Evolutionary conservation across 2,888 invertebrate species (phyloP), one percentile per base, ranked within the genome.

Genomic region (Agonopterix heracliana): DNA sequence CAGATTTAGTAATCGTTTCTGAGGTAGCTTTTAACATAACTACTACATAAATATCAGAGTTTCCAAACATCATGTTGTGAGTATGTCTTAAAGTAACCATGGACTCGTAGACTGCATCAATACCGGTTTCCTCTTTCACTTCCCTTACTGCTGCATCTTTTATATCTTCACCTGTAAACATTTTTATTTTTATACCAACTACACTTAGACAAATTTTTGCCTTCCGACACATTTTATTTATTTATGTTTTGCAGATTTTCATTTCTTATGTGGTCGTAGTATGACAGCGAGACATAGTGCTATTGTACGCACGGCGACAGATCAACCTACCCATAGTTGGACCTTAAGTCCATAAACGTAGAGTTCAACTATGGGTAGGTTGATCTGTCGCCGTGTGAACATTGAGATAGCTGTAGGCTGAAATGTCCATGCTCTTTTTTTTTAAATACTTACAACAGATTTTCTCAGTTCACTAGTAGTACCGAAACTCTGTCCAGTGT

Each of bases 111-210:
- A 91, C 89, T 0, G 95, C 90, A 57, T 91, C 81, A 48, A 98
- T 91, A 45, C 95, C 95, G 0, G 98, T 98, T 86, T 98, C 98
- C 86, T 98, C 98, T 48, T 90, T 85, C 0, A 98, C 95, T 86
- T 98, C 98, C 56, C 98, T 90, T 47, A 93, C 90, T 0, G 93
- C 96, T 10, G 97, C 96, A 63, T 93, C 93, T 51, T 91, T 89
- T 41, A 98, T 88, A 68, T 96, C 92, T 89, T 98, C 98, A 49
- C 93, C 95, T 95, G 68, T 44, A 83, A 78, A 13, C 9, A 34
- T 49, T 44, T 44, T 17, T 26, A 36, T 38, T 13, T 26, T 5
- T 26, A 7, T 26, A 26, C 26, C 7, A 5, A 26, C 17, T 3
- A 26, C 0, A 1, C 17, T 17, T 17, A 41, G 3, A 26, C 26